Evolutionary conservation across 2,113 vertebrate species (phyloP), one percentile per base, ranked within the genome.

Genomic region (Microcebus lehilahytsara): DNA sequence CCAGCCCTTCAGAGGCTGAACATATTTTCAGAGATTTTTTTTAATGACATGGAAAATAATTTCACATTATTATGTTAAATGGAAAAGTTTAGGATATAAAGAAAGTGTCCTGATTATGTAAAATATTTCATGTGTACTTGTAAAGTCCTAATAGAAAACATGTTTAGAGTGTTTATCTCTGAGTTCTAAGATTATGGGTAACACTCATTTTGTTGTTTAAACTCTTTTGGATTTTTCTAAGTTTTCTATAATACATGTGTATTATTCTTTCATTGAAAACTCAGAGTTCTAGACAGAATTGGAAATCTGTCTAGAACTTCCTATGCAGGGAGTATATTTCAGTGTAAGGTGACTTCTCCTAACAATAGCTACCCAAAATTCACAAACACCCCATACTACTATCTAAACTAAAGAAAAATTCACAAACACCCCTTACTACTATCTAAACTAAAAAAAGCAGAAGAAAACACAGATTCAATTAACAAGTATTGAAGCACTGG

Each of bases 1-100:
- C 30, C 30, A 66, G 64, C 64, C 64, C 32, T 66, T 66, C 5
- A 32, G 64, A 66, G 30, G 75, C 3, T 53, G 19, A 92, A 66
- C 60, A 37, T 91, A 94, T 81, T 88, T 77, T 75, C 51, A 79
- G 75, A 87, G 74, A 75, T 69, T 72, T 77, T 77, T 56, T 92
- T 85, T 91, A 74, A 93, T 40, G 32, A 64, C 60, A 64, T 37
- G 69, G 69, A 22, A n/a, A 81, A 81, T 60, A 25, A 58, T 37
- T 14, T 81, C n/a, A 80, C 53, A 81, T 37, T 25, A 32, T 77
- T 32, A 12, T n/a, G 34, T 25, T 56, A 22, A 80, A 19, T 37
- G 53, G 53, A 37, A 60, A 81, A 27, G n/a, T 60, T 56, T 7
- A 27, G 23, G 56, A n/a, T n/a, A n/a, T 74, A 51, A 37, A 37